phyloP scores from a whole-genome alignment of 1,140 invertebrate genomes.

The Oedothorax gibbosus region DNA sequence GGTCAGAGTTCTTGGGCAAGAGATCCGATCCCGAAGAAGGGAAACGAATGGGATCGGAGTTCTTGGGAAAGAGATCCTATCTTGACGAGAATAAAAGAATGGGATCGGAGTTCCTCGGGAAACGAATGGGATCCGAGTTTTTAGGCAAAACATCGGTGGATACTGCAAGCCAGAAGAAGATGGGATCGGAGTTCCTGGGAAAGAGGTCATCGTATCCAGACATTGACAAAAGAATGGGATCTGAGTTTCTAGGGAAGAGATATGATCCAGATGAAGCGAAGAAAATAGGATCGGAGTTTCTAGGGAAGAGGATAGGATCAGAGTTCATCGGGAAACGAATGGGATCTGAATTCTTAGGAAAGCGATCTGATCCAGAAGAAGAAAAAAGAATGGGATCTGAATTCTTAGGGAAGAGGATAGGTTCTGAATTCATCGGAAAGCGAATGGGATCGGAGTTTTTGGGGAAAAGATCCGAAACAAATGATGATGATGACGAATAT shows the following conservation, averaged over 20 bases:
- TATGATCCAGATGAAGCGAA: conserved; percentile 63
- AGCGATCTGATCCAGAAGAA: conserved; percentile 55
- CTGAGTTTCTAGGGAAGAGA: conserved; percentile 63
- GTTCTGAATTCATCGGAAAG: conserved; percentile 63
- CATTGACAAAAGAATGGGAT: conserved; percentile 63
- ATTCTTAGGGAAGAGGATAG: conserved; percentile 63
- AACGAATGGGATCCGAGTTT: conserved; percentile 64
- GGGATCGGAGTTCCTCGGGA: conserved; percentile 63
- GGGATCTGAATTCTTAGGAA: conserved; percentile 59
- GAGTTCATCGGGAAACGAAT: conserved; percentile 63
- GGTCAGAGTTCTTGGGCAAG: conserved; percentile 62
- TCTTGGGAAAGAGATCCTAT: conserved; percentile 58
- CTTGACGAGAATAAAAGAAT: conserved; percentile 63
- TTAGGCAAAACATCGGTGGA: conserved; percentile 59
- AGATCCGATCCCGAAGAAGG: conserved; percentile 36
- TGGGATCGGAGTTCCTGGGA: conserved; percentile 63
- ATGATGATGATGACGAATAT: conserved; percentile 59
- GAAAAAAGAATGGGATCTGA: conserved; percentile 63
- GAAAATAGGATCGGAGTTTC: conserved; percentile 63
- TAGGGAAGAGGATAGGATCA: conserved; percentile 63
- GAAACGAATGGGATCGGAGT: conserved; percentile 62
- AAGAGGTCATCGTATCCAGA: conserved; percentile 22
- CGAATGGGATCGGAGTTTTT: conserved; percentile 61
- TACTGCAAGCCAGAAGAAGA: conserved; percentile 39
- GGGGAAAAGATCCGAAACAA: conserved; percentile 56